phyloP scores from a whole-genome alignment of 2,888 invertebrate genomes.

The Xylota segnis region DNA sequence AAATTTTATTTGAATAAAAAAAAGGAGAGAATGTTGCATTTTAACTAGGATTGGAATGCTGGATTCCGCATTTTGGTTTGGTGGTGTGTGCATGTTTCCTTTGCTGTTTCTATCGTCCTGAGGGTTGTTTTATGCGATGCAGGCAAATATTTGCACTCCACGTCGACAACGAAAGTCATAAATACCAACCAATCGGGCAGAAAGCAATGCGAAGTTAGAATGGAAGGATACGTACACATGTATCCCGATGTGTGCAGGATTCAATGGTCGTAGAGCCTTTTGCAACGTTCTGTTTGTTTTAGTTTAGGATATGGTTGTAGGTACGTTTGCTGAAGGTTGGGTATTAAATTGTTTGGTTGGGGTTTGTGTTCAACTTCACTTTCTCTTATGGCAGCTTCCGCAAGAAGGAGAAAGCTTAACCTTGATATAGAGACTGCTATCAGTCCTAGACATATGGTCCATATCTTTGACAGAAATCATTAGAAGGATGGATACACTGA shows the following conservation, averaged over 20 bases:
- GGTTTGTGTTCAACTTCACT: too few species aligned
- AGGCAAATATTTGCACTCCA: conserved; percentile 84
- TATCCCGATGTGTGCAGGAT: background rate
- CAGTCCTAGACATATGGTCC: too few species aligned
- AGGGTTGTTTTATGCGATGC: conserved; percentile 84
- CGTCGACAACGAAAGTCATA: conserved; percentile 83
- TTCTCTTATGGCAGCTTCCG: too few species aligned
- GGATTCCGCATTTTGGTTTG: conserved; percentile 41
- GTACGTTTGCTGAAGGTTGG: conserved; percentile 4
- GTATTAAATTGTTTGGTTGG: too few species aligned
- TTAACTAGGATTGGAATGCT: conserved; percentile 47
- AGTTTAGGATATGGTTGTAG: conserved; percentile 7
- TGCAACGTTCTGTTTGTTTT: conserved; percentile 32
- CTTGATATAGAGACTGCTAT: too few species aligned
- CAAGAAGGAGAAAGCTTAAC: too few species aligned
- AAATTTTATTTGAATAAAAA: conserved; percentile 16
- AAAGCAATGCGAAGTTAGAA: conserved; percentile 16
- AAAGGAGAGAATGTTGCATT: background rate
- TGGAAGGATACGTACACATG: background rate
- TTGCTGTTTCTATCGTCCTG: conserved; percentile 81
- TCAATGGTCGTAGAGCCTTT: conserved; percentile 29
- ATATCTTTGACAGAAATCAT: too few species aligned
- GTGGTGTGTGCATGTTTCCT: conserved; percentile 5
- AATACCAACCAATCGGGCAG: conserved; percentile 80
- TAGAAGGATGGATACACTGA: too few species aligned